Conservation (phyloP, 2,888 invertebrate species). For the Pollenia griseotomentosa region DNA sequence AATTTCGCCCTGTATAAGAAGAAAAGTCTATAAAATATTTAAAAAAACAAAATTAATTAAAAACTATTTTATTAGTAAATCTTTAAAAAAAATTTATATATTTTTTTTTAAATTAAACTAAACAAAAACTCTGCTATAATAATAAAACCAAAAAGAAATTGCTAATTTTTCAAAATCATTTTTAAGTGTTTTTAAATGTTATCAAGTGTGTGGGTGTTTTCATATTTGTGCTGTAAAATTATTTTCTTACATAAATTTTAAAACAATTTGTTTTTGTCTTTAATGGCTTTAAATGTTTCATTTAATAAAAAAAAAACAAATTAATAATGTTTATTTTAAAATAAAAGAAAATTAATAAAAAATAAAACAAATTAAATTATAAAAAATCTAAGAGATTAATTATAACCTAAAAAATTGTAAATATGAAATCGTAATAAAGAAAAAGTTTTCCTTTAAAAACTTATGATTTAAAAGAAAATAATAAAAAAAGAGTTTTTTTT, state of each 20-base stretch:
- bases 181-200: slow-evolving; percentile 60
- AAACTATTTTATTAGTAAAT: no score
- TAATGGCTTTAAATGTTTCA: not conserved
- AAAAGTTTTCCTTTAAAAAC: not conserved
- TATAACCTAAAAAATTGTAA: not conserved
- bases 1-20: not conserved
- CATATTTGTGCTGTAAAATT: slow-evolving; percentile 14
- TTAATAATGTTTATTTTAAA: not conserved
- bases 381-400: not conserved
- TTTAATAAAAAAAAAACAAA: no score
- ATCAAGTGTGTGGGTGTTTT: slow-evolving; percentile 46
- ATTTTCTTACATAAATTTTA: not conserved
- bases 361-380: not conserved
- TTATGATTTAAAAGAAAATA: slow-evolving; percentile 4
- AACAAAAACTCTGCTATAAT: not conserved
- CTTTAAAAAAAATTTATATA: no score
- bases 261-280: not conserved
- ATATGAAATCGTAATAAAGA: slow-evolving; percentile 11
- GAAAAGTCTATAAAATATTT: not conserved
- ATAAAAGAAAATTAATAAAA: not conserved
- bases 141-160: not conserved
- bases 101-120: not conserved
- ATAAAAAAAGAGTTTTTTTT: slow-evolving; percentile 11
- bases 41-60: not conserved
- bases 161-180: slow-evolving; percentile 12